Evolutionary conservation across 2,888 invertebrate genomes (phyloP), one percentile per base, ranked within the genome.

Genomic region (Gastrophysa polygoni): DNA sequence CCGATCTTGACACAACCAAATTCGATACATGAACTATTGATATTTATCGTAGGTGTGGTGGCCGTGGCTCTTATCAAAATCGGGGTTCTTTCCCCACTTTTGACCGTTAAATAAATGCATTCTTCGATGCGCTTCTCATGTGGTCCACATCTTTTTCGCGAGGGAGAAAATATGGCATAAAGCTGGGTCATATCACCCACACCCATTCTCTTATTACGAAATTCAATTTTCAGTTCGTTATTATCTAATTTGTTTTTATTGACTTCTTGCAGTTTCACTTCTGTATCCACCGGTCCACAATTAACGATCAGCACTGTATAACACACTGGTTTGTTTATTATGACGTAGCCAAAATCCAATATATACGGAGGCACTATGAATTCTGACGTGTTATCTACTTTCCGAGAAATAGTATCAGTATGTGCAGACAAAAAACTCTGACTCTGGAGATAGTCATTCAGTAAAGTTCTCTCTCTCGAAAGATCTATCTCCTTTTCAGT

Each of bases 1-100:
- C 89, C 89, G 70, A 88, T 85, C 73, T 84, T 79, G 1, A 89
- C 86, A 8, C 83, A 78, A 17, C 84, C 85, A 74, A 89, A 88
- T 72, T 86, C 80, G 17, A 89, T 77, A 44, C 71, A 69, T 48
- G 78, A 71, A 1, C 82, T 77, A 57, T 81, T 82, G 0, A 85
- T 78, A 10, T 74, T 79, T 7, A 89, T 74, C 61, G 82, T 84
- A 0, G 89, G 89, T 34, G 86, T 83, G 11, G 87, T 86, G 48
- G 87, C 86, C 10, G 83, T 77, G 4, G 87, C 88, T 71, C 79
- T 83, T 11, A 89, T 80, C 32, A 81, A 77, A 28, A 89, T 77
- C 0, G 88, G 87, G 60, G 89, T 84, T n/a, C 80, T 84, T 17
- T 85, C 82, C 16, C 89, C 88, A 71, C 85, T 84, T 0, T 82